Percentiles rank a stretch among this genome's conserved stretches.
phyloP scores from a whole-genome alignment of 1,140 invertebrate genomes.

The Drosophila dunni region DNA sequence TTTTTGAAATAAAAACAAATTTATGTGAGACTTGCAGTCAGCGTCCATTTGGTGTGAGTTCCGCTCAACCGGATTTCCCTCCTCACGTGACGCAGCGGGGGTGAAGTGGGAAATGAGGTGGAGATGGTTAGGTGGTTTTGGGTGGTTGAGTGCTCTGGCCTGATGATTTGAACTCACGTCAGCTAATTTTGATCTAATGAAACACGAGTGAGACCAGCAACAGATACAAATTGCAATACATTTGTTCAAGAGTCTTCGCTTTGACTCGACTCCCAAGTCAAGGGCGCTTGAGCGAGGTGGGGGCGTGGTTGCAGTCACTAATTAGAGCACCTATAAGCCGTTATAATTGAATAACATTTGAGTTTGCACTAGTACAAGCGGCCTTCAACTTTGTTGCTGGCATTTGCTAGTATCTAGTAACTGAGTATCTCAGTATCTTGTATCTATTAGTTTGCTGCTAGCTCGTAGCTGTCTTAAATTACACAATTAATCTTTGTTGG shows the following conservation, averaged over 20 bases:
- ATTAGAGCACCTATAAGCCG: constrained; percentile 51
- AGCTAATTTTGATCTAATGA: constrained; percentile 72
- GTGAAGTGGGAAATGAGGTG: background rate
- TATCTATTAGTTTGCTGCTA: constrained; percentile 19
- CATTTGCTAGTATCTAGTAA: constrained; percentile 10
- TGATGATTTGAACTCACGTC: constrained; percentile 57
- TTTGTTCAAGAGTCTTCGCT: constrained; percentile 56
- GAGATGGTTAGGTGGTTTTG: background rate
- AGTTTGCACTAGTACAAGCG: constrained; percentile 26
- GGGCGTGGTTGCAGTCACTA: constrained; percentile 33
- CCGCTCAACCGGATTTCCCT: constrained; percentile 60
- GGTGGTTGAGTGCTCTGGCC: background rate
- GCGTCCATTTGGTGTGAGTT: constrained; percentile 74
- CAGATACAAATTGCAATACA: constrained; percentile 71
- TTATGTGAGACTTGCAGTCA: constrained; percentile 62
- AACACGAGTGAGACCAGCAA: constrained; percentile 47
- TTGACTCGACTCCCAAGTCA: constrained; percentile 12
- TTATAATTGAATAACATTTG: constrained; percentile 51
- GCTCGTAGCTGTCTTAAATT: constrained; percentile 45
- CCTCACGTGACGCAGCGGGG: constrained; percentile 6
- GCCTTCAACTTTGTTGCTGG: constrained; percentile 28
- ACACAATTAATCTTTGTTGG: constrained; percentile 71
- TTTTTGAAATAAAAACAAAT: constrained; percentile 47
- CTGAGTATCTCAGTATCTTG: constrained; percentile 2
- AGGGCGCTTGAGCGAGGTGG: background rate